phyloP scores from a whole-genome alignment of 2,888 invertebrate species.

The Lumbricus terrestris region DNA sequence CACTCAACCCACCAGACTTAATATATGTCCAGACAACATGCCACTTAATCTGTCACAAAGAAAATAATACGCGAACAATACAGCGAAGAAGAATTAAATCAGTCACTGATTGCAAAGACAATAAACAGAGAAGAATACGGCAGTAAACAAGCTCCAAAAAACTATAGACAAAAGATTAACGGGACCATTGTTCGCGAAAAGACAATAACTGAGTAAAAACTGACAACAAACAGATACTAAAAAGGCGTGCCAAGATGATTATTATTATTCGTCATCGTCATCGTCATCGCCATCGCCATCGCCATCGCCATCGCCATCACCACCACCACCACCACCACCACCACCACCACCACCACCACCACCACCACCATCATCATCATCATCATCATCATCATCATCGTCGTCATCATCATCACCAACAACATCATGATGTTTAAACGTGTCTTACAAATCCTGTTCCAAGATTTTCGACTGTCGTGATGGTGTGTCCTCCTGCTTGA shows the following conservation, averaged over 20 bases:
- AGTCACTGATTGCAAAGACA: too few species aligned
- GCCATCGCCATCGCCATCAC: too few species aligned
- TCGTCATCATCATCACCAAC: background rate
- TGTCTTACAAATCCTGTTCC: conserved; percentile 7
- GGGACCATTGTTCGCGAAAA: too few species aligned
- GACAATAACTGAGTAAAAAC: too few species aligned
- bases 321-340: background rate
- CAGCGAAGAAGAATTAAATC: too few species aligned
- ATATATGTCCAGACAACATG: conserved; percentile 52
- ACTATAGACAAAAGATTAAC: too few species aligned
- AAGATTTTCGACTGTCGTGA: background rate
- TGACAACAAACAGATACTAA: too few species aligned
- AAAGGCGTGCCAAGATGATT: too few species aligned
- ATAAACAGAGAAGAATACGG: background rate
- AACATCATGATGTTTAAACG: background rate
- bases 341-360: background rate
- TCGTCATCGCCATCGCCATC: background rate
- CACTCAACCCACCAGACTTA: conserved; percentile 46
- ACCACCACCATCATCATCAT: background rate
- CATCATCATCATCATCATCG: background rate
- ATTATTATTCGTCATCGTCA: background rate
- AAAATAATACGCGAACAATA: too few species aligned
- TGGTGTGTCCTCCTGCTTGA: background rate
- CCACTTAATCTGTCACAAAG: conserved; percentile 46
- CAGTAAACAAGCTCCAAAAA: background rate